Conservation (phyloP, 2,888 invertebrate genomes). For the Oscheius sp. region DNA sequence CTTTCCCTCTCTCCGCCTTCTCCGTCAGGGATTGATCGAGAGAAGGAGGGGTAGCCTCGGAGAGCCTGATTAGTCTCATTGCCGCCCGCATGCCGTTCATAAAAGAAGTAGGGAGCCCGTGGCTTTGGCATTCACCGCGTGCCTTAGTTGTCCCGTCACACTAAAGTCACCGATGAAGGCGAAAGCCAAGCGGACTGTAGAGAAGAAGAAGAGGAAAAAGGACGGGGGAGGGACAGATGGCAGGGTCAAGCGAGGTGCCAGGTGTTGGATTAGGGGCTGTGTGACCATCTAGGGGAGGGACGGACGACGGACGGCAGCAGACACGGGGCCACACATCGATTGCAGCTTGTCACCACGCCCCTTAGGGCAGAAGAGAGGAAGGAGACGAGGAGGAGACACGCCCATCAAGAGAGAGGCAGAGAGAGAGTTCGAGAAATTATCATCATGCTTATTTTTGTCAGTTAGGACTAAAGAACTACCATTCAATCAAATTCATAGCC, state of each 20-base stretch:
- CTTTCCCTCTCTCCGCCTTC: background rate
- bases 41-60: background rate
- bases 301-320: background rate
- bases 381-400: too few relatives aligned
- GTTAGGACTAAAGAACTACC: too few relatives aligned
- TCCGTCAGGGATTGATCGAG: too few relatives aligned
- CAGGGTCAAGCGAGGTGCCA: constrained; percentile 11
- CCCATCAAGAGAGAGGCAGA: too few relatives aligned
- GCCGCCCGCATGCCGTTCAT: background rate
- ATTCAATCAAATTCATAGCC: too few relatives aligned
- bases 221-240: constrained; percentile 10
- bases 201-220: background rate
- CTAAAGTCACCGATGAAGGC: constrained; percentile 58
- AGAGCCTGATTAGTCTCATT: constrained; percentile 26
- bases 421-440: too few relatives aligned
- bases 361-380: constrained; percentile 28
- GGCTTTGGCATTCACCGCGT: constrained; percentile 66
- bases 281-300: constrained; percentile 5
- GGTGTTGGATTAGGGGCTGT: constrained; percentile 21
- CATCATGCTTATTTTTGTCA: too few relatives aligned
- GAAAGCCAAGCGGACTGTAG: constrained; percentile 11
- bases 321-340: constrained; percentile 12
- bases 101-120: constrained; percentile 21
- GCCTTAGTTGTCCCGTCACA: constrained; percentile 57
- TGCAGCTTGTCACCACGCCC: constrained; percentile 27